Evolutionary conservation across 37 sponge, comb jelly and placozoan genomes (phyloP).

Genomic region (Theonella swinhoei): DNA sequence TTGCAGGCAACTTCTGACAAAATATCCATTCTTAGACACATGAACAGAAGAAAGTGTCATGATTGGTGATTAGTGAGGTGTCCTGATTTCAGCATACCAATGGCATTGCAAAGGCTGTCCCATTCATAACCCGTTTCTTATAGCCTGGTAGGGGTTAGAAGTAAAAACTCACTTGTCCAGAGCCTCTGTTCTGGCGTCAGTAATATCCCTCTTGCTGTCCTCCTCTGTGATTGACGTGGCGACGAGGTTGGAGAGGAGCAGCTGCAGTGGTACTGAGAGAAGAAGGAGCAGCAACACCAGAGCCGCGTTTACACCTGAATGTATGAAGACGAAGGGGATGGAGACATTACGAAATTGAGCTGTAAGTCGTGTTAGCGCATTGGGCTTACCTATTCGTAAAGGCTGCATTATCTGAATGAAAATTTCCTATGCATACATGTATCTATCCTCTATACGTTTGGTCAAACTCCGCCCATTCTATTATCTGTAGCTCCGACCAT

Average conservation of each 20-base stretch:
- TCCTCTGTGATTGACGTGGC: neutral
- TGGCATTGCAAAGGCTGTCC: too few species aligned
- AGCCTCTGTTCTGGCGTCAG: neutral
- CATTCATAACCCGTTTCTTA: too few species aligned
- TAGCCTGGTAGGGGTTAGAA: too few species aligned
- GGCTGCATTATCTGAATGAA: neutral
- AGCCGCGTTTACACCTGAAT: slow-evolving; percentile 48
- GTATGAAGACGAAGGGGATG: too few species aligned
- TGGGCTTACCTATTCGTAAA: neutral
- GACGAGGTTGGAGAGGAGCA: slow-evolving; percentile 50
- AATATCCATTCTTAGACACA: too few species aligned
- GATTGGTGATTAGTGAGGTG: too few species aligned
- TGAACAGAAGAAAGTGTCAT: too few species aligned
- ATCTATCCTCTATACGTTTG: too few species aligned
- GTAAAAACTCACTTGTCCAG: slow-evolving; percentile 12
- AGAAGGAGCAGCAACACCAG: slow-evolving; percentile 57
- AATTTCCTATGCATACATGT: too few species aligned
- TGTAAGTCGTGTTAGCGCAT: too few species aligned
- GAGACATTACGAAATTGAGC: neutral
- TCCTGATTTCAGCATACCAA: too few species aligned
- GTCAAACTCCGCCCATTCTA: neutral
- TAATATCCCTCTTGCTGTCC: neutral
- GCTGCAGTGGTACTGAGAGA: slow-evolving; percentile 63
- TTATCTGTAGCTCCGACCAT: neutral
- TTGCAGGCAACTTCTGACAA: too few species aligned